Conservation (phyloP, 1,140 invertebrate genomes). For the Potamilus streckersoni region DNA sequence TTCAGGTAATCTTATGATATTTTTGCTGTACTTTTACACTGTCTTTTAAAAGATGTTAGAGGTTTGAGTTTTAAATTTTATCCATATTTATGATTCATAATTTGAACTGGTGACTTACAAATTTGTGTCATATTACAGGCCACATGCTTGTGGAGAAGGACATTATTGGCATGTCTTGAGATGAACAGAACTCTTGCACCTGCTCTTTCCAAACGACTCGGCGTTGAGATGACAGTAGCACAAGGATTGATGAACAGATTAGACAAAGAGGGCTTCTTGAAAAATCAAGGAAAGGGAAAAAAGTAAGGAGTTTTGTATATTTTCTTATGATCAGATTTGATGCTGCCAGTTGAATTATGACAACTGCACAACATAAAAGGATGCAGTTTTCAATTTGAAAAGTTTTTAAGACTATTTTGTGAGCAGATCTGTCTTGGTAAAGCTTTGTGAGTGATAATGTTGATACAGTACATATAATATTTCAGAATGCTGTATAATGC, state of each 20-base stretch:
- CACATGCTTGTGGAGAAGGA: conserved; percentile 64
- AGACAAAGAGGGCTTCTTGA: conserved; percentile 63
- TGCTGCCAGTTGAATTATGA: neutral
- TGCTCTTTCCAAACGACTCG: conserved; percentile 55
- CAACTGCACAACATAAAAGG: neutral
- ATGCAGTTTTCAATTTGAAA: neutral
- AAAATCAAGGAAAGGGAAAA: conserved; percentile 49
- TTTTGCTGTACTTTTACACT: no score
- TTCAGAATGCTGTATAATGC: no score
- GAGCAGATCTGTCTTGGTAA: neutral
- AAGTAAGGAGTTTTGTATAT: conserved; percentile 38
- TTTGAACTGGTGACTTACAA: no score
- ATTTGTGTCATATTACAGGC: conserved; percentile 41
- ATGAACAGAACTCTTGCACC: conserved; percentile 49
- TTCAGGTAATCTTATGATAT: no score
- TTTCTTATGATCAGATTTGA: neutral
- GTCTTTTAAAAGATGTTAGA: no score
- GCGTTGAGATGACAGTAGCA: conserved; percentile 60
- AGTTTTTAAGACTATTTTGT: neutral
- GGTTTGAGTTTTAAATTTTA: no score
- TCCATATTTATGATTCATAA: no score
- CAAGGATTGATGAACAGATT: conserved; percentile 62
- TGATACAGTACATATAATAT: no score
- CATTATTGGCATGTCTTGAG: conserved; percentile 54
- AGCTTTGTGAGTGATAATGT: no score